Conservation (phyloP, 92 coral and sea anemone species). For the Siderastrea siderea region DNA sequence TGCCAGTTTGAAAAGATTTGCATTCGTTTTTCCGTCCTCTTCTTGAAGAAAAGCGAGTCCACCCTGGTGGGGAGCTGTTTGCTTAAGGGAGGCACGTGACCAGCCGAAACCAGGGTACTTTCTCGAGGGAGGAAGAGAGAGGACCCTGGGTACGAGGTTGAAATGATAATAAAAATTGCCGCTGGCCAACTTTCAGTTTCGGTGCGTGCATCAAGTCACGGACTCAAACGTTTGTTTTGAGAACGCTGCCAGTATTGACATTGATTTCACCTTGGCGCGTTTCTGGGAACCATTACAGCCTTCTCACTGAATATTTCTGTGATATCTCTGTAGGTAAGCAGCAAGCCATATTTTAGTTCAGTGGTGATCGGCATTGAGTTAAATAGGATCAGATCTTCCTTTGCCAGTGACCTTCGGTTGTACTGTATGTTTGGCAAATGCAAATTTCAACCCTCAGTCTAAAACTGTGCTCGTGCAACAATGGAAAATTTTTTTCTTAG, state of each 20-base stretch:
- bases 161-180: background rate
- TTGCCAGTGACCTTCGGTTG: too few species aligned
- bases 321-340: background rate
- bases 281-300: background rate
- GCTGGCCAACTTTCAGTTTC: background rate
- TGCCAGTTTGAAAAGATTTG: too few species aligned
- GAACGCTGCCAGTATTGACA: background rate
- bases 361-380: background rate
- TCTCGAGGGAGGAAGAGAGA: too few species aligned
- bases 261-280: background rate
- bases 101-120: too few species aligned
- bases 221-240: background rate
- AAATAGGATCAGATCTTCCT: too few species aligned
- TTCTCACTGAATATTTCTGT: background rate
- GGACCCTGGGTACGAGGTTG: too few species aligned
- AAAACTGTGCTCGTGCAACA: background rate
- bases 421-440: background rate
- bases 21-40: too few species aligned
- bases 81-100: too few species aligned
- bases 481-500: background rate
- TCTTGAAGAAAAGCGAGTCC: too few species aligned
- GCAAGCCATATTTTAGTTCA: background rate
- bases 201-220: conserved; percentile 1
- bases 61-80: too few species aligned
- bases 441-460: background rate